These are phyloP conservation scores for Pantherophis guttatus DNA, from an alignment of 2,113 vertebrate species.

Conservation along the genomic window DNA sequence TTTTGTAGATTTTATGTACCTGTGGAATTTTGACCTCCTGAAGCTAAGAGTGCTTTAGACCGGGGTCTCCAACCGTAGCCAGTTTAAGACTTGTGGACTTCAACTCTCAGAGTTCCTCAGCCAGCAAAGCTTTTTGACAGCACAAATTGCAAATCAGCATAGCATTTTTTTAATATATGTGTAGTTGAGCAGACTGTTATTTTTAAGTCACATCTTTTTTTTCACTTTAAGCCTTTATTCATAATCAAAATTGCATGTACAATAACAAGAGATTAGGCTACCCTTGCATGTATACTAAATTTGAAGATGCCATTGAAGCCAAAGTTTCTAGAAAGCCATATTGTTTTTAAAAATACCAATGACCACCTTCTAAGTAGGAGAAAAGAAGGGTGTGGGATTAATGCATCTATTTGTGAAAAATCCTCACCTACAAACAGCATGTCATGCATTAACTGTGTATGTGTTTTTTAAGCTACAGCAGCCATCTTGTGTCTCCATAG, in stretches of 20 bases:
- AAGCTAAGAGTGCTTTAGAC: background rate
- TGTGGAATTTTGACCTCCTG: background rate
- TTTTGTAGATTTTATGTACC: background rate
- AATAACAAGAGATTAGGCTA: background rate
- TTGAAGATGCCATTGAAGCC: background rate
- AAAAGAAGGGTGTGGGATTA: conserved; percentile 5
- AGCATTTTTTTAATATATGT: background rate
- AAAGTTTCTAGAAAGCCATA: background rate
- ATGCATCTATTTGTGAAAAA: background rate
- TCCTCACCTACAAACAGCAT: background rate
- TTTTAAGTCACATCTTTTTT: background rate
- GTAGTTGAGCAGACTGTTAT: background rate
- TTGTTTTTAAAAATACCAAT: background rate
- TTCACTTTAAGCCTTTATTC: background rate
- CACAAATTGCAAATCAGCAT: background rate
- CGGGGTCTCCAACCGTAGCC: too few species aligned
- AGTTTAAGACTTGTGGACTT: too few species aligned
- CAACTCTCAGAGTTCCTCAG: too few species aligned
- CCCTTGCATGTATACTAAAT: background rate
- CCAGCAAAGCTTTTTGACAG: too few species aligned
- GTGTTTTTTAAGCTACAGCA: conserved; percentile 80
- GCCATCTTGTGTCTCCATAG: conserved; percentile 87
- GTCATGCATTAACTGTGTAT: conserved; percentile 16
- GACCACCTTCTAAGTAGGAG: background rate
- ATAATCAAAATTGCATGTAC: background rate